These are phyloP conservation scores for Glareola pratincola DNA, from an alignment of 2,113 vertebrate genomes.

Conservation along the genomic window DNA sequence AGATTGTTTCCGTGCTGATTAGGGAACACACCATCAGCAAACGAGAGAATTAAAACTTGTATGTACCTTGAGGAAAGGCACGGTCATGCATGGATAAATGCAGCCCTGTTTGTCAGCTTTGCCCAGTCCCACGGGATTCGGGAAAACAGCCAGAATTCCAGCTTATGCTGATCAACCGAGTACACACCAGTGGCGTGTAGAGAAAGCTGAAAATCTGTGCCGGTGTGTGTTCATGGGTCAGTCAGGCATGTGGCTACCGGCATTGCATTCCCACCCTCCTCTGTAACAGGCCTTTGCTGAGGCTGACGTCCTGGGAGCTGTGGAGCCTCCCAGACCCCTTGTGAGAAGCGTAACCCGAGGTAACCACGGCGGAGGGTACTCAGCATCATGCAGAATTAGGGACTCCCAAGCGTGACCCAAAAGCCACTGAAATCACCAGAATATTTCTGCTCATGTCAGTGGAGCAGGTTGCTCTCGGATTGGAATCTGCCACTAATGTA, in stretches of 20 bases:
- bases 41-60: neutral
- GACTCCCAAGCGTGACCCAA: neutral
- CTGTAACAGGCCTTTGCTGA: neutral
- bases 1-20: neutral
- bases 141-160: neutral
- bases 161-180: neutral
- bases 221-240: neutral
- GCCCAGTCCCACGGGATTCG: neutral
- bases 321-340: neutral
- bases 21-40: neutral
- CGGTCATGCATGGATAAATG: neutral
- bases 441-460: neutral
- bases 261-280: neutral
- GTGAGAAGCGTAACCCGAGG: neutral
- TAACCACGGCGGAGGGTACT: neutral
- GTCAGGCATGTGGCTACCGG: neutral
- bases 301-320: neutral
- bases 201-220: neutral
- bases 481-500: neutral
- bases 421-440: neutral
- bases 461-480: neutral
- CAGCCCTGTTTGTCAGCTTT: neutral
- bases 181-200: fast-evolving
- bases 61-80: neutral
- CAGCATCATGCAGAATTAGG: neutral